Evolutionary conservation across 2,797 vertebrate species (phyloP).

Genomic region (Enteromius radiatus): DNA sequence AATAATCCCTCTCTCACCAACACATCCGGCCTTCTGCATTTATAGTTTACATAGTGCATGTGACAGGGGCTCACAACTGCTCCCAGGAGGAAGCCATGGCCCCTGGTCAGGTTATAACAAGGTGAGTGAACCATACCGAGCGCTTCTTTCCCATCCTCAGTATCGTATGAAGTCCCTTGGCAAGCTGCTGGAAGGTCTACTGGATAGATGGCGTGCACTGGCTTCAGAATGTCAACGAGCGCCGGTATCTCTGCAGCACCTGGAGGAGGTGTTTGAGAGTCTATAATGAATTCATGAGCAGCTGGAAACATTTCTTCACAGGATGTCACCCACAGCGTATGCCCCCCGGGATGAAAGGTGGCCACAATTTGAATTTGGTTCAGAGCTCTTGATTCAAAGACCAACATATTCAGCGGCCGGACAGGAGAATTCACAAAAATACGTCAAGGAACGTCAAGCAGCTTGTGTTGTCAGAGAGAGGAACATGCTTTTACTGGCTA

Average conservation of each 20-base stretch:
- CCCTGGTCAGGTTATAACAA: constrained; percentile 77
- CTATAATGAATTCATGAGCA: constrained; percentile 61
- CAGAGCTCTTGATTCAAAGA: constrained; percentile 19
- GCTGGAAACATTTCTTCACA: constrained; percentile 61
- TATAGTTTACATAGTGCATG: constrained; percentile 39
- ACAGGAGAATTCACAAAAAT: constrained; percentile 38
- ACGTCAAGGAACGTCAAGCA: constrained; percentile 12
- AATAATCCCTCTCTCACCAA: constrained; percentile 29
- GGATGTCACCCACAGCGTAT: constrained; percentile 55
- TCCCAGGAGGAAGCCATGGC: constrained; percentile 51
- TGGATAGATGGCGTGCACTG: constrained; percentile 51
- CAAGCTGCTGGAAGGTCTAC: constrained; percentile 58
- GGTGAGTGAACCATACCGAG: constrained; percentile 67
- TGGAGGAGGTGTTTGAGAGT: constrained; percentile 55
- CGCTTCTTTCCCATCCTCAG: constrained; percentile 70
- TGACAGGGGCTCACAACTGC: constrained; percentile 64
- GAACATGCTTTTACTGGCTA: neutral
- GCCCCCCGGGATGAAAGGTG: constrained; percentile 50
- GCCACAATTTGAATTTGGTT: constrained; percentile 46
- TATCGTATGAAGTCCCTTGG: constrained; percentile 66
- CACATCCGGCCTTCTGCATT: constrained; percentile 25
- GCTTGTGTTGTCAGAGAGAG: constrained; percentile 28
- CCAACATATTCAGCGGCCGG: constrained; percentile 6
- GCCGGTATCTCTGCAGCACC: constrained; percentile 55
- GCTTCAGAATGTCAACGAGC: constrained; percentile 65